Evolutionary conservation across 2,888 invertebrate genomes (phyloP).

Genomic region (Dusona sp.): DNA sequence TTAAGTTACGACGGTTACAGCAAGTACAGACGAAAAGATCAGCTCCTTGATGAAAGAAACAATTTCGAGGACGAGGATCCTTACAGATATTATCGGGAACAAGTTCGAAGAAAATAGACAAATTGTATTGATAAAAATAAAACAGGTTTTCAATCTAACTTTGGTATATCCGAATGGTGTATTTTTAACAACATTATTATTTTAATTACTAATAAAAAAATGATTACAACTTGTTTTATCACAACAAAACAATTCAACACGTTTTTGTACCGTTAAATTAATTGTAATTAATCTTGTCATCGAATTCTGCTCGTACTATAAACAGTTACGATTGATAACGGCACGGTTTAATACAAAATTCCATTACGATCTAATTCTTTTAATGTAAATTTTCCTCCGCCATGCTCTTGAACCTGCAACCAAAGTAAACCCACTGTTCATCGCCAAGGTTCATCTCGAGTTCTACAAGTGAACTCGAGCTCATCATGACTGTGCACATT

Average conservation of each 20-base stretch:
- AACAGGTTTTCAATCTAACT: neutral
- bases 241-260: too few species aligned
- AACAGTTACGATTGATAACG: neutral
- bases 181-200: neutral
- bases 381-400: conserved; percentile 12
- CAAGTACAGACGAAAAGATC: conserved; percentile 81
- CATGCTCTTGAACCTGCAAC: conserved; percentile 45
- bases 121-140: neutral
- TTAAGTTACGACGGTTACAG: conserved; percentile 67
- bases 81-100: conserved; percentile 80
- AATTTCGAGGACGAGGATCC: conserved; percentile 77
- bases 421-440: conserved; percentile 27
- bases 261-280: too few species aligned
- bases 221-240: too few species aligned
- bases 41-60: conserved; percentile 72
- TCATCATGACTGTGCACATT: conserved; percentile 23
- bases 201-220: neutral
- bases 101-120: conserved; percentile 69
- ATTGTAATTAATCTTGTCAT: too few species aligned
- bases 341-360: neutral
- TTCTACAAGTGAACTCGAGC: conserved; percentile 52
- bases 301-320: too few species aligned
- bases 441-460: conserved; percentile 1
- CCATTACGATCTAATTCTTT: neutral
- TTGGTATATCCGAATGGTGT: neutral